These are phyloP conservation scores for Sardina pilchardus DNA, from an alignment of 2,113 vertebrate species.

Conservation along the genomic window DNA sequence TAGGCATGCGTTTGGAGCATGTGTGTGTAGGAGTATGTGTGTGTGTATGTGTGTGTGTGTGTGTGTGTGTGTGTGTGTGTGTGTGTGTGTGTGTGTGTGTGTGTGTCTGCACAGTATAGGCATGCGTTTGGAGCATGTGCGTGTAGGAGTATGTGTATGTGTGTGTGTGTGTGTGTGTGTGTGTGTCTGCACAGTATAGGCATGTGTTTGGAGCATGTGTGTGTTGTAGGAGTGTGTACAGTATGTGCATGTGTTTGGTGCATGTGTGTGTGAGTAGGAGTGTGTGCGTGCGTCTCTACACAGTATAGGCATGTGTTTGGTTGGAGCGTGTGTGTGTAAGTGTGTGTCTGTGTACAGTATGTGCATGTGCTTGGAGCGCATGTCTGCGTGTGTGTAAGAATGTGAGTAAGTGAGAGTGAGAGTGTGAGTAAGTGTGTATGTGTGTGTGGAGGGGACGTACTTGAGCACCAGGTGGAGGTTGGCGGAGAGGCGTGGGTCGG, in stretches of 20 bases:
- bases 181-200: neutral
- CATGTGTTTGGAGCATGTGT: too few species aligned
- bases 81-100: neutral
- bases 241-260: too few species aligned
- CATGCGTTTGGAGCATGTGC: neutral
- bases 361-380: neutral
- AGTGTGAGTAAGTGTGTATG: neutral
- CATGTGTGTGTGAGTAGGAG: too few species aligned
- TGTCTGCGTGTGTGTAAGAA: neutral
- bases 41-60: neutral
- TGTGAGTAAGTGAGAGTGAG: neutral
- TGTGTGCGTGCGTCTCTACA: neutral
- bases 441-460: slow-evolving; percentile 70
- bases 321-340: neutral
- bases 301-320: neutral
- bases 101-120: neutral
- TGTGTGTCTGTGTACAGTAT: neutral
- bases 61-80: neutral
- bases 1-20: neutral
- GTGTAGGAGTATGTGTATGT: neutral
- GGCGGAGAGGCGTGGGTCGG: slow-evolving; percentile 91
- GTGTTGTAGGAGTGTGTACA: too few species aligned
- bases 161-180: neutral
- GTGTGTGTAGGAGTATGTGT: neutral
- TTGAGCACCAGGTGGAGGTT: slow-evolving; percentile 95